Evolutionary conservation across 1,140 invertebrate species (phyloP), one percentile per base, ranked within the genome.

Genomic region (Druon quercuslanigerum): DNA sequence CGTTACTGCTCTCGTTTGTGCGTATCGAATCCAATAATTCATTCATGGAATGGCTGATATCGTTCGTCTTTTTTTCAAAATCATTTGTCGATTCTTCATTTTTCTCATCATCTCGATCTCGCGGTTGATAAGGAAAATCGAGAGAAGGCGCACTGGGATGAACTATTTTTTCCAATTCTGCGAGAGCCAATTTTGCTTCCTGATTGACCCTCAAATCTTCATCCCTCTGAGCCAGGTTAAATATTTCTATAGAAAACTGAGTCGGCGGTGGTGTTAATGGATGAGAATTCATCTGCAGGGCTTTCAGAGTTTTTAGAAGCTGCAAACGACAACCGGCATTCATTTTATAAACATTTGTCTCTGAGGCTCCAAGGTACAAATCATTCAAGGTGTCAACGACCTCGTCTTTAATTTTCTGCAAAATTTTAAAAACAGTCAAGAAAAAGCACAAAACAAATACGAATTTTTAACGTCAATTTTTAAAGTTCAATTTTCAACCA

Each of bases 61-160:
- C 40, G 8, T 1, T 46, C 40, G 8, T 46, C 0, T 46, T 46
- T 9, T 6, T 9, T n/a, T n/a, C n/a, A 46, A 46, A 11, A 11
- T 46, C 40, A 46, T n/a, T n/a, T n/a, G 4, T 46, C 7, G 40
- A 11, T 46, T 46, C 40, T 46, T 46, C 40, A 9, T 46, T 11
- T 11, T 11, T 11, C 0, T 46, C 8, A 0, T 46, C 40, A 46
- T 11, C 8, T 46, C 11, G 7, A 11, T 46, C 9, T 46, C 9
- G 4, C 40, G 9, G 8, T 46, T 46, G 40, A 46, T 46, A n/a
- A 33, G 51, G 51, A 77, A 51, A 25, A 14, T 81, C 71, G 8
- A 90, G 77, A 33, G 85, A 80, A 14, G 87, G 87, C 11, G 84
- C 85, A 78, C 19, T 19, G 20, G 89, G 89, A 77, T 90, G 89